phyloP scores from a whole-genome alignment of 2,797 vertebrate species.

The Meriones psammophilus region DNA sequence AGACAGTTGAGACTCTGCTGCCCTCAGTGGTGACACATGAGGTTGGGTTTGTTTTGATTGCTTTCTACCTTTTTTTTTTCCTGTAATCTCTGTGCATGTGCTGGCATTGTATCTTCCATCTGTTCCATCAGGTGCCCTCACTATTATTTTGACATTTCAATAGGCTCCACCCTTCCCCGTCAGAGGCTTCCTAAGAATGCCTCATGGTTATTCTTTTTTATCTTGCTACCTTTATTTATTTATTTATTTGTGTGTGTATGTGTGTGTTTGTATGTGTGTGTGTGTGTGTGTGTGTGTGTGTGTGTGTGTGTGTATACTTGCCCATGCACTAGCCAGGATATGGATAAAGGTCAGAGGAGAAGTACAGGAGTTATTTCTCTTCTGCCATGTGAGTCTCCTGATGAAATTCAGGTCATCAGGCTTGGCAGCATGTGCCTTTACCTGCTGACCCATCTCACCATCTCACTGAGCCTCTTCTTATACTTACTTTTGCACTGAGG shows the following conservation, averaged over 20 bases:
- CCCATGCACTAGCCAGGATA: background rate
- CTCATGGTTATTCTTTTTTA: background rate
- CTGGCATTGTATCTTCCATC: conserved; percentile 43
- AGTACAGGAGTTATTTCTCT: background rate
- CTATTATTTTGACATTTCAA: conserved; percentile 60
- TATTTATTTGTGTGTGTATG: too few relatives aligned
- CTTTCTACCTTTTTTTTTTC: background rate
- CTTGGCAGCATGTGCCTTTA: background rate
- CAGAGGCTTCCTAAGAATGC: background rate
- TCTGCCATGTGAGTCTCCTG: background rate
- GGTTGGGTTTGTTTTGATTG: conserved; percentile 39
- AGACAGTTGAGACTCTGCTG: conserved; percentile 43
- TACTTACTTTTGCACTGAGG: background rate
- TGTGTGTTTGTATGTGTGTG: background rate
- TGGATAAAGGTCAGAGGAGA: background rate
- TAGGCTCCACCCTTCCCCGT: background rate
- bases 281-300: background rate
- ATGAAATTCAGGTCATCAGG: background rate
- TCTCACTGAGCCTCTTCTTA: background rate
- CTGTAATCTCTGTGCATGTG: background rate
- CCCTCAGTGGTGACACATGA: conserved; percentile 54
- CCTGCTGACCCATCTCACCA: background rate
- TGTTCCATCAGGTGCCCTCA: conserved; percentile 40
- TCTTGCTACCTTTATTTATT: background rate
- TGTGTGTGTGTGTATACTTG: background rate